Evolutionary conservation across 2,113 vertebrate species (phyloP).

Genomic region (Hippoglossus stenolepis): DNA sequence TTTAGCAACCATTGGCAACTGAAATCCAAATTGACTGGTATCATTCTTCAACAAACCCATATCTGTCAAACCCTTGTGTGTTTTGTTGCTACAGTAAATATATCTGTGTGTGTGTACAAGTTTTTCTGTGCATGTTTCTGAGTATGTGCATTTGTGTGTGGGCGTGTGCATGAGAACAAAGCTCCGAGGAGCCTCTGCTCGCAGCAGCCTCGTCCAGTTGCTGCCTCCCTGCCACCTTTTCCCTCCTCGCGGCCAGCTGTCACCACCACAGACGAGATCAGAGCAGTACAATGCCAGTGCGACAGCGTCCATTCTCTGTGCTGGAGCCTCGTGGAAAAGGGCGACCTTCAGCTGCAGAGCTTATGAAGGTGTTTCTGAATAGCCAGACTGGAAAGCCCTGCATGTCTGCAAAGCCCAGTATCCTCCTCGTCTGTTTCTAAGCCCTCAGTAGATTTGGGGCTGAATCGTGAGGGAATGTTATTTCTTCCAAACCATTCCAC

Average conservation of each 20-base stretch:
- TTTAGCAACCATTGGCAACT: slow-evolving; percentile 7
- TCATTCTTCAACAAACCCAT: slow-evolving; percentile 1
- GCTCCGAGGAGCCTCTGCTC: slow-evolving; percentile 31
- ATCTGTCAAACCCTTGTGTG: slow-evolving; percentile 6
- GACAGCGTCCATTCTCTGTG: slow-evolving; percentile 55
- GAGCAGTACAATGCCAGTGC: slow-evolving; percentile 61
- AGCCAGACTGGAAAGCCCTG: slow-evolving; percentile 61
- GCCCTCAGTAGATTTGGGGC: slow-evolving; percentile 53
- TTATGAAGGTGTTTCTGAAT: slow-evolving; percentile 56
- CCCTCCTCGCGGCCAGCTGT: slow-evolving; percentile 53
- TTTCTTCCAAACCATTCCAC: slow-evolving; percentile 39
- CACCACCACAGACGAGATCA: slow-evolving; percentile 62
- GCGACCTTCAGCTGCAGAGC: slow-evolving; percentile 61
- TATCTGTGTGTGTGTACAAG: not conserved
- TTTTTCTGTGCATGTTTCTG: not conserved
- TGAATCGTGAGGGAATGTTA: slow-evolving; percentile 36
- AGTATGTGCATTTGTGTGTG: slow-evolving; percentile 21
- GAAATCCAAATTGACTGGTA: not conserved
- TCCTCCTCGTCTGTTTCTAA: slow-evolving; percentile 51
- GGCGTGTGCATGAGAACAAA: slow-evolving; percentile 18
- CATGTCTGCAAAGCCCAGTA: slow-evolving; percentile 48
- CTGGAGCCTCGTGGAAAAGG: slow-evolving; percentile 52
- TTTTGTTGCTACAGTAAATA: slow-evolving; percentile 28
- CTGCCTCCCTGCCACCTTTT: slow-evolving; percentile 37
- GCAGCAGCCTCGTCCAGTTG: slow-evolving; percentile 54